phyloP scores from a whole-genome alignment of 2,113 vertebrate genomes.

The Poeciliopsis turrubarensis region DNA sequence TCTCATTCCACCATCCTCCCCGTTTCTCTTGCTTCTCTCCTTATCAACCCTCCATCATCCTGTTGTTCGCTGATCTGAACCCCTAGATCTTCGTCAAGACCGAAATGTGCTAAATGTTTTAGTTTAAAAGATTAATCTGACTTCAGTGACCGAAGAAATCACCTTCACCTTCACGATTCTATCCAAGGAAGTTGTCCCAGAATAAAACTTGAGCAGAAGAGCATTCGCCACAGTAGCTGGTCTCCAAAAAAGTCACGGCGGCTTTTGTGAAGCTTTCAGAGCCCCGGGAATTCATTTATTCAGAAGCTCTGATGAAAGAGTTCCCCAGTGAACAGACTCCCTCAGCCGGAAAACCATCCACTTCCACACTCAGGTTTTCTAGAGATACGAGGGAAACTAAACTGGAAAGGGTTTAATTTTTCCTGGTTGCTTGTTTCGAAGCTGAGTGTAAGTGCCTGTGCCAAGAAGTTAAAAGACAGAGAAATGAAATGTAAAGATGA shows the following conservation, averaged over 20 bases:
- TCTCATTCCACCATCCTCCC: conserved; percentile 43
- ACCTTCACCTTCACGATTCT: background rate
- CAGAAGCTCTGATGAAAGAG: conserved; percentile 57
- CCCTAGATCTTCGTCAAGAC: too few relatives aligned
- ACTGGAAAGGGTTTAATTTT: conserved; percentile 34
- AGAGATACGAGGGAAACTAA: conserved; percentile 12
- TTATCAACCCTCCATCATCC: conserved; percentile 7
- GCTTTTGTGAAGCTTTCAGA: conserved; percentile 23
- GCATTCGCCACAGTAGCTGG: conserved; percentile 42
- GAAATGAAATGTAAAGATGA: background rate
- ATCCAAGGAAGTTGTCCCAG: background rate
- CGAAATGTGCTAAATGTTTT: background rate
- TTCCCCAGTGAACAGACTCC: conserved; percentile 47
- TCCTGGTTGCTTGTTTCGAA: conserved; percentile 48
- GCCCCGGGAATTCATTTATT: conserved; percentile 63
- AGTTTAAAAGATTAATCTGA: background rate
- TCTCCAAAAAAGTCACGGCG: conserved; percentile 47
- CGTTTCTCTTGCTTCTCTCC: conserved; percentile 36
- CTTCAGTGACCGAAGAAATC: background rate
- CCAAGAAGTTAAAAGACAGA: background rate
- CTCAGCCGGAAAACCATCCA: conserved; percentile 56
- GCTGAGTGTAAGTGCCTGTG: conserved; percentile 19
- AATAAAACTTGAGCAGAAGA: conserved; percentile 36
- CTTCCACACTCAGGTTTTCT: conserved; percentile 61
- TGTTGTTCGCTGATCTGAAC: conserved; percentile 4